phyloP scores from a whole-genome alignment of 1,140 invertebrate genomes.

The Steinernema khuongi region DNA sequence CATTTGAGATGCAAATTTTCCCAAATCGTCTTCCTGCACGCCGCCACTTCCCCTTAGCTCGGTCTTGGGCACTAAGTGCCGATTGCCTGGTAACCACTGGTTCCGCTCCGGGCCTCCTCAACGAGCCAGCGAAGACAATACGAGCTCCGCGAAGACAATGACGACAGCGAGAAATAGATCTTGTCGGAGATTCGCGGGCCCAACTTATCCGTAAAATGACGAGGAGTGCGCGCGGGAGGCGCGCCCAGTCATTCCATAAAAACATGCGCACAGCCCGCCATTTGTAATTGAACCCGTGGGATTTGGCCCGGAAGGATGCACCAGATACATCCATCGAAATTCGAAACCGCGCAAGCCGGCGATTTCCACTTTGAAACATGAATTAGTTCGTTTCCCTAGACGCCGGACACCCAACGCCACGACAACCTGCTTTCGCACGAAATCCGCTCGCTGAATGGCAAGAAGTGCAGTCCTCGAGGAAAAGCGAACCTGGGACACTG shows the following conservation, averaged over 20 bases:
- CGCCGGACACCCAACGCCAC: background rate
- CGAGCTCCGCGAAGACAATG: background rate
- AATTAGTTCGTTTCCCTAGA: slow-evolving; percentile 4
- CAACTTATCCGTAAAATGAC: slow-evolving; percentile 10
- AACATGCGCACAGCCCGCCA: background rate
- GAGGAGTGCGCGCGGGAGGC: slow-evolving; percentile 7
- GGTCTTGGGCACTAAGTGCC: background rate
- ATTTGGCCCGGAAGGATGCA: slow-evolving; percentile 1
- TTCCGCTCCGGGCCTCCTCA: too few relatives aligned
- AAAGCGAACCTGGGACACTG: too few relatives aligned
- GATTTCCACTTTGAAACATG: slow-evolving; percentile 17
- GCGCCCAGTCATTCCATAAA: background rate
- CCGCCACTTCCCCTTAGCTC: background rate
- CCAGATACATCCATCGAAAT: slow-evolving; percentile 13
- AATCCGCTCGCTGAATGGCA: too few relatives aligned
- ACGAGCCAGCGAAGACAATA: too few relatives aligned
- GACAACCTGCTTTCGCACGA: background rate
- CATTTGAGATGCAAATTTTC: slow-evolving; percentile 9
- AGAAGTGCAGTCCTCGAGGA: too few relatives aligned
- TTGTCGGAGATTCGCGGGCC: too few relatives aligned
- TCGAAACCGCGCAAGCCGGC: background rate
- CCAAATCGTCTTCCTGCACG: background rate
- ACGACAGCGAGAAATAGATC: too few relatives aligned
- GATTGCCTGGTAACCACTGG: slow-evolving; percentile 4
- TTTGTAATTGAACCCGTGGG: slow-evolving; percentile 16